A percentile compares a stretch with the other conserved stretches of the same genome.
Conservation (phyloP, 2,113 vertebrate genomes). For the Eolophus roseicapilla region DNA sequence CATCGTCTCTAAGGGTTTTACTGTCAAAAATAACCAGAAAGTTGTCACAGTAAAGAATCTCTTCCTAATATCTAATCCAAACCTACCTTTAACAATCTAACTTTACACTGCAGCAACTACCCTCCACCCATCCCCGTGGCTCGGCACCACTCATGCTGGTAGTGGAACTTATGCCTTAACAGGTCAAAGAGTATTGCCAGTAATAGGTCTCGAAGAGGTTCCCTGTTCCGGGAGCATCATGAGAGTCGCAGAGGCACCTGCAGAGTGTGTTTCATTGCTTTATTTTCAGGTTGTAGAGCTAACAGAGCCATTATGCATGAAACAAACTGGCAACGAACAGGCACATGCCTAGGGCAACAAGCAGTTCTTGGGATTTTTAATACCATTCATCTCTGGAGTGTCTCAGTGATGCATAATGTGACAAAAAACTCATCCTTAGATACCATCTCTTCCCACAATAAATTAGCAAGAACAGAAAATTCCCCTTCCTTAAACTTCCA, state of each 20-base stretch:
- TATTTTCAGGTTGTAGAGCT: neutral
- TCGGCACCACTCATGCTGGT: rapidly evolving
- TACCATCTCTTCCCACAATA: neutral
- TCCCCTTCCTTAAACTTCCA: neutral
- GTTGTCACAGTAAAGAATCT: neutral
- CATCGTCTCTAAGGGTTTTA: neutral
- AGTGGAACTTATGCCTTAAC: neutral
- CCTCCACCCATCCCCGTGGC: neutral
- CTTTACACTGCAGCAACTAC: neutral
- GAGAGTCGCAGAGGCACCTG: neutral
- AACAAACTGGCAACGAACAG: neutral
- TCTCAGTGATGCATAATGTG: neutral
- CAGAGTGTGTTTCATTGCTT: neutral
- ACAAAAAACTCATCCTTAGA: neutral
- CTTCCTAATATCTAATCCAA: neutral
- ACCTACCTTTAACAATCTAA: neutral
- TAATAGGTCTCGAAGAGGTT: neutral
- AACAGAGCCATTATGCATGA: neutral
- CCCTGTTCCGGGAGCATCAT: neutral
- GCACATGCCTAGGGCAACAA: neutral
- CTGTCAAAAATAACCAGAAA: neutral
- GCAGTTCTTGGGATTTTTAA: neutral
- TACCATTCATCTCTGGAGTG: neutral
- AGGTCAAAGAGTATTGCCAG: neutral
- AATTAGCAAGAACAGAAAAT: neutral